These are phyloP conservation scores for Cyprinodon variegatus DNA, from an alignment of 2,113 vertebrate genomes.

Conservation along the genomic window DNA sequence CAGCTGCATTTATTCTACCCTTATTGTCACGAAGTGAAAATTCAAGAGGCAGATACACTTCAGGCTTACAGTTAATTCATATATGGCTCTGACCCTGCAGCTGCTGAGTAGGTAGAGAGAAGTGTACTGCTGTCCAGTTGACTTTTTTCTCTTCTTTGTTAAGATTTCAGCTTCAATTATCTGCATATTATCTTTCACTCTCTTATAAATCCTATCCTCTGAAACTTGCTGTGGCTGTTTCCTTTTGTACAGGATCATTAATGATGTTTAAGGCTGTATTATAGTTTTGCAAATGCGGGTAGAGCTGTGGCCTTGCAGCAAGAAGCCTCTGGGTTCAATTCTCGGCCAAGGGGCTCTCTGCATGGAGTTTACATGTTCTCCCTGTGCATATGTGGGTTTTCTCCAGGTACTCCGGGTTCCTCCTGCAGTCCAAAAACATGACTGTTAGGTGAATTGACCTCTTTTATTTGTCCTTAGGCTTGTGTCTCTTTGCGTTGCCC, in stretches of 20 bases:
- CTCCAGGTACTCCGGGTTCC: too few relatives aligned
- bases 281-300: neutral
- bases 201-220: constrained; percentile 36
- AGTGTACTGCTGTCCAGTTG: constrained; percentile 13
- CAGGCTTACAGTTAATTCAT: constrained; percentile 59
- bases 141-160: constrained; percentile 34
- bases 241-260: neutral
- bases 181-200: constrained; percentile 18
- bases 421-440: too few relatives aligned
- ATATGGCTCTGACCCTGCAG: neutral
- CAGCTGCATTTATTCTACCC: constrained; percentile 61
- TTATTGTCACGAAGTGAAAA: constrained; percentile 70
- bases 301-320: too few relatives aligned
- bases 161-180: constrained; percentile 35
- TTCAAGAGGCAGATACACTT: constrained; percentile 61
- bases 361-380: too few relatives aligned
- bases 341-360: too few relatives aligned
- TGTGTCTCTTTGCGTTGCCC: too few relatives aligned
- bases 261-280: constrained; percentile 26
- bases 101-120: constrained; percentile 17
- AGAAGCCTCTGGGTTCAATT: too few relatives aligned
- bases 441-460: too few relatives aligned
- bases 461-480: too few relatives aligned
- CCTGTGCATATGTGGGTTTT: too few relatives aligned
- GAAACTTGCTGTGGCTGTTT: neutral